Percentiles rank a stretch among this genome's conserved stretches.
These are phyloP conservation scores for Steromphala cineraria DNA, from an alignment of 2,888 invertebrate species.

Conservation along the genomic window DNA sequence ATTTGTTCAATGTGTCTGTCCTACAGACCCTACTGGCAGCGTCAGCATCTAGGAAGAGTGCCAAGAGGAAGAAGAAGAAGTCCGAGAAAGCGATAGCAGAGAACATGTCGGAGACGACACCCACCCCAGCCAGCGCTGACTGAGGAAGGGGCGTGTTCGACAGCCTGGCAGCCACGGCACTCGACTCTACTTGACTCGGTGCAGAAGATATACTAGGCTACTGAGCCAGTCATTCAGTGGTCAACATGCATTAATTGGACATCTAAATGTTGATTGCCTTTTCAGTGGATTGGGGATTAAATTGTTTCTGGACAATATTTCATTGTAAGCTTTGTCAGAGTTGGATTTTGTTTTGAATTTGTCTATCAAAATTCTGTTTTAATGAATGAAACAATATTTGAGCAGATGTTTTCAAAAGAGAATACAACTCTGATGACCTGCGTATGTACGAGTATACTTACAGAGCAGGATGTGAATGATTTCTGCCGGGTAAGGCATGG, in stretches of 20 bases:
- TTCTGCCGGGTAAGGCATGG: too few relatives aligned
- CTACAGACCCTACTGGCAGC: slow-evolving; percentile 84
- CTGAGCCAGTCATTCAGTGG: background rate
- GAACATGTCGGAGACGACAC: slow-evolving; percentile 25
- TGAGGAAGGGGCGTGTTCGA: slow-evolving; percentile 10
- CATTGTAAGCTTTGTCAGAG: background rate
- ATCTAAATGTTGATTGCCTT: background rate
- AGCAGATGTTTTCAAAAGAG: too few relatives aligned
- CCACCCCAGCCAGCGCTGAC: slow-evolving; percentile 17
- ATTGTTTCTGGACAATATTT: background rate
- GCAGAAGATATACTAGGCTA: background rate
- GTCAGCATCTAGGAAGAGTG: slow-evolving; percentile 85
- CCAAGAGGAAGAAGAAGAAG: slow-evolving; percentile 95
- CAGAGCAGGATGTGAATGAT: too few relatives aligned
- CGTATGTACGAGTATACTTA: too few relatives aligned
- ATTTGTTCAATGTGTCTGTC: slow-evolving; percentile 20
- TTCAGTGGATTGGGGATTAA: background rate
- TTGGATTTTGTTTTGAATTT: background rate
- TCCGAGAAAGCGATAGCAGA: slow-evolving; percentile 79
- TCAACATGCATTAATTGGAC: background rate
- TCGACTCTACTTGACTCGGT: background rate
- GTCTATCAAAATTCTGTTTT: background rate
- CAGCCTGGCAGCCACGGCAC: background rate
- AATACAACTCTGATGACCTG: too few relatives aligned
- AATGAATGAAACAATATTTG: background rate